Conservation (phyloP, 2,113 vertebrate genomes). For the Paraplagusia blochii region DNA sequence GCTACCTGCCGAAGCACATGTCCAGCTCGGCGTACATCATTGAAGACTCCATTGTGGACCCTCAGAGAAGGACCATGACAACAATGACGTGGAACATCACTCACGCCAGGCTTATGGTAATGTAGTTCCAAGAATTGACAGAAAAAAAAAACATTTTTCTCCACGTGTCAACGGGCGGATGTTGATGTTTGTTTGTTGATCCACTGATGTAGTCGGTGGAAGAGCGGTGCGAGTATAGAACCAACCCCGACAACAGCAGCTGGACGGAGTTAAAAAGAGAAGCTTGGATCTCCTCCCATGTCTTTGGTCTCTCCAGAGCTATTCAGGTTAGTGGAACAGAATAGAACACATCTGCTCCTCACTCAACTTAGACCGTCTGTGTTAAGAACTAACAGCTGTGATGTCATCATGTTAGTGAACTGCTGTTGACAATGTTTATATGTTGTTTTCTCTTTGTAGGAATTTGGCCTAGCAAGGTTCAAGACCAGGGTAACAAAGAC, state of each 20-base stretch:
- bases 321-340: slow-evolving; percentile 81
- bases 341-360: background rate
- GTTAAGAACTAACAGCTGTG: slow-evolving; percentile 20
- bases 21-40: slow-evolving; percentile 92
- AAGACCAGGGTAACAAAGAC: slow-evolving; percentile 94
- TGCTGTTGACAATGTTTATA: background rate
- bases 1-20: slow-evolving; percentile 88
- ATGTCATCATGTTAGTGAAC: slow-evolving; percentile 15
- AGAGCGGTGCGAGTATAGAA: slow-evolving; percentile 87
- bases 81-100: slow-evolving; percentile 97
- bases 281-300: slow-evolving; percentile 92
- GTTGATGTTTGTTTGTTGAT: slow-evolving; percentile 8
- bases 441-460: slow-evolving; percentile 71
- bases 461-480: slow-evolving; percentile 95
- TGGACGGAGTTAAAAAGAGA: slow-evolving; percentile 93
- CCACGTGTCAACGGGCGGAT: background rate
- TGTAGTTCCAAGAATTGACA: background rate
- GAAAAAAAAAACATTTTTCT: background rate
- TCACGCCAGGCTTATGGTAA: slow-evolving; percentile 91
- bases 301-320: slow-evolving; percentile 88
- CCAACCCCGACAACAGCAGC: slow-evolving; percentile 85
- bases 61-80: slow-evolving; percentile 89
- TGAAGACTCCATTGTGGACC: slow-evolving; percentile 96
- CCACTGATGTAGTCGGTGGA: slow-evolving; percentile 80
- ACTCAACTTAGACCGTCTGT: slow-evolving; percentile 18